Evolutionary conservation across 2,888 invertebrate genomes (phyloP), one percentile per base, ranked within the genome.

Genomic region (Serripes groenlandicus): DNA sequence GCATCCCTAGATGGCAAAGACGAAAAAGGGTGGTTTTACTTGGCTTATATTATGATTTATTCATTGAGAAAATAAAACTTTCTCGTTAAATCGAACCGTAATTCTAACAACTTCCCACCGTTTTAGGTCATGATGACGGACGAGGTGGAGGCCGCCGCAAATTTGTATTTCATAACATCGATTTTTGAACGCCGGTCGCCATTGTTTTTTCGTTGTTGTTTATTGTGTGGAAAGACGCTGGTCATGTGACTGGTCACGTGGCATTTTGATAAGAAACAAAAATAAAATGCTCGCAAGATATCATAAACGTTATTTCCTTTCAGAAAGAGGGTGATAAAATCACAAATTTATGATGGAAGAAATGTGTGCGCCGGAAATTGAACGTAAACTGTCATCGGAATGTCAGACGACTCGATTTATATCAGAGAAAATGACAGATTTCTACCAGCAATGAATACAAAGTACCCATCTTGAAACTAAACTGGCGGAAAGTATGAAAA

Each of bases 321-420:
- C 21, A 37, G 42, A 42, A 1, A 37, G 23, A 26, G 26, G 37
- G 42, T 28, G 66, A 66, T 66, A 35, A 66, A 66, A 66, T 66
- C 66, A 66, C 32, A 66, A 68, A 68, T 75, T 75, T 75, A 75
- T 75, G 75, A 75, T 56, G 75, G 75, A 52, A 49, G 54, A 34
- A 75, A 75, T 75, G 75, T 66, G 75, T 66, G 75, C 42, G 49
- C 75, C 52, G 75, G 75, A 75, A 75, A 75, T 75, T 66, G 75
- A 66, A 75, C 75, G 54, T 66, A 37, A 56, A 66, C 66, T 75
- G 75, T 75, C 75, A 75, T 75, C 75, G 68, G 56, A 34, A 23
- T 52, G 66, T 68, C 54, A 32, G 66, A 64, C 66, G 62, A 30
- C 26, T 35, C 66, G 66, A 75, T 75, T 75, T 75, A 75, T 75